A percentile compares a stretch with the other conserved stretches of the same genome.
Conservation (phyloP, 2,888 invertebrate genomes). For the Monopis laevigella region DNA sequence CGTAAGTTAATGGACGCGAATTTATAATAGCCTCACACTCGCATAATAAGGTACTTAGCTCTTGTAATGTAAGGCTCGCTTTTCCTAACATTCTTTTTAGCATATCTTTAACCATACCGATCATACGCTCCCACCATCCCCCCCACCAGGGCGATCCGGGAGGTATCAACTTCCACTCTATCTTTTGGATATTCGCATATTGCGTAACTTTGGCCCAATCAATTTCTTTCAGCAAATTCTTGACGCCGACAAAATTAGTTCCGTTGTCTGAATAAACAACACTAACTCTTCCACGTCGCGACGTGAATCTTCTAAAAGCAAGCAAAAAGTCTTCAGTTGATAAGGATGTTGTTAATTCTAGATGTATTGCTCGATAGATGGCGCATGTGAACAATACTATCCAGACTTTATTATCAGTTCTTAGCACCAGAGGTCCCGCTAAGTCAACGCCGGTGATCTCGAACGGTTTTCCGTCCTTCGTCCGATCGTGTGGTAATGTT, state of each 20-base stretch:
- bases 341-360: conserved; percentile 10
- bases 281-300: conserved; percentile 13
- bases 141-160: no score
- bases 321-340: conserved; percentile 7
- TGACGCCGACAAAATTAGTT: conserved; percentile 12
- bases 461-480: neutral
- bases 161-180: no score
- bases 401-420: conserved; percentile 11
- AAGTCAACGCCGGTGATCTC: conserved; percentile 15
- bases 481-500: conserved; percentile 11
- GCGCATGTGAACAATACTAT: conserved; percentile 16
- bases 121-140: no score
- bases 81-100: no score
- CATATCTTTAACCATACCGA: no score
- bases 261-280: conserved; percentile 16
- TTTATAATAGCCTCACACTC: no score
- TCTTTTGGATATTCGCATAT: no score
- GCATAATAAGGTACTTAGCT: no score
- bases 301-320: conserved; percentile 14
- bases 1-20: no score
- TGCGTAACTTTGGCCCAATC: no score
- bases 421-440: conserved; percentile 12
- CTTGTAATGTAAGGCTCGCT: no score
- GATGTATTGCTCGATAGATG: conserved; percentile 13
- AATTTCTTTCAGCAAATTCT: conserved; percentile 4